Percentiles rank a stretch among this genome's conserved stretches.
These are phyloP conservation scores for Heterodera filipjevi DNA, from an alignment of 2,888 invertebrate species.

Conservation along the genomic window DNA sequence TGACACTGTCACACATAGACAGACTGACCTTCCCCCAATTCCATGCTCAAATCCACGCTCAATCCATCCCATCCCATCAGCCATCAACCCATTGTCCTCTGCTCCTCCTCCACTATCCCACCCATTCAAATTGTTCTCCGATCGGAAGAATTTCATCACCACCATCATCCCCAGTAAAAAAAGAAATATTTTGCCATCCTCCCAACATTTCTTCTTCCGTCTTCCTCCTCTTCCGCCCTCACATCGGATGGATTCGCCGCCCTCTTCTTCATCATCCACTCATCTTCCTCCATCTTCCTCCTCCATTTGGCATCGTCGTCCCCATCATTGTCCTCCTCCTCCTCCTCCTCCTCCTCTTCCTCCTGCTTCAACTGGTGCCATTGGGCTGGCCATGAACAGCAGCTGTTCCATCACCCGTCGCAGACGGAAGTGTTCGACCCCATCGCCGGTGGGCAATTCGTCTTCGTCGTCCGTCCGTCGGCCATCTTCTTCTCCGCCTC, in stretches of 20 bases:
- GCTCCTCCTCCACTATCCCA: not conserved
- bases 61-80: not conserved
- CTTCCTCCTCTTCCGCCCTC: not conserved
- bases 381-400: too few species aligned
- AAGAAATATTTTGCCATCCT: not conserved
- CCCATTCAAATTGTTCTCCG: not conserved
- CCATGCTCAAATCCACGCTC: slow-evolving; percentile 10
- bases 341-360: not conserved
- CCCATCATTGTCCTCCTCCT: not conserved
- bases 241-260: not conserved
- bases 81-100: not conserved
- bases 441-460: not conserved
- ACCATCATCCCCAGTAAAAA: not conserved
- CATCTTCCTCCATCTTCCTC: not conserved
- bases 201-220: too few species aligned
- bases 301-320: not conserved
- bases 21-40: not conserved
- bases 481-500: not conserved
- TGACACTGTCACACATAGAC: too few species aligned
- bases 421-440: not conserved
- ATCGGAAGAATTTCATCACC: not conserved
- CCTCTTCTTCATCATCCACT: not conserved
- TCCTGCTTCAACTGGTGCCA: not conserved
- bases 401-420: too few species aligned
- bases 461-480: too few species aligned